Base-by-base conservation (phyloP, 2,797 vertebrate species). In the Pseudomugil gertrudae region DNA sequence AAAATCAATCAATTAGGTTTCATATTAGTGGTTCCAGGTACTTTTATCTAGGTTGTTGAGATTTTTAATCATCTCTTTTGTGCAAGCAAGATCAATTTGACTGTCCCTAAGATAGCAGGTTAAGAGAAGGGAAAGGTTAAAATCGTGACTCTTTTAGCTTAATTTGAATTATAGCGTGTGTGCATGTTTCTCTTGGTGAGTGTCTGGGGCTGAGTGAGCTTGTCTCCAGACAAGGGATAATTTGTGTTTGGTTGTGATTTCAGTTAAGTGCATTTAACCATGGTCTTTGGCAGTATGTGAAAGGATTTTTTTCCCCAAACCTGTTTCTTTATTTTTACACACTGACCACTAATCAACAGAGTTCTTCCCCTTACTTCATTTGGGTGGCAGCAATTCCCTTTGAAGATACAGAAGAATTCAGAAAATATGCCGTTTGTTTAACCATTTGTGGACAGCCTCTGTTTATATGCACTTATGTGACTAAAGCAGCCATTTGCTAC, bases 371-470 rank as follows among this genome's bases (percentile, higher is more conserved):
- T 63, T 72, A 79, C 58, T 72, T 79, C 74, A 68, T 76, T 78
- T 69, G 58, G 72, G 66, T 64, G 50, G 56, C 70, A 76, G 68
- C 72, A 71, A 29, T 69, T 84, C 72, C 55, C 63, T 85, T 73
- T 83, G 61, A 81, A 51, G 71, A 52, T 21, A 30, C 63, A 80
- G 23, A 70, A 55, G 62, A 68, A 62, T 78, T 54, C 57, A 66
- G 57, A 74, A 81, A 85, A 79, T 76, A 72, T 63, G 72, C 66
- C 74, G 75, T 85, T 87, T 86, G 76, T 74, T 79, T 81, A 78
- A 79, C 57, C 77, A 72, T 80, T 80, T 80, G 81, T 63, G 83
- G 79, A 48, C 59, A 73, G 74, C 58, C 32, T 59, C 17, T 83
- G 83, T 88, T 87, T 84, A 83, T 64, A 57, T 66, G 55, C 53